Evolutionary conservation across 2,888 invertebrate species (phyloP).

Genomic region (Polyommatus icarus): DNA sequence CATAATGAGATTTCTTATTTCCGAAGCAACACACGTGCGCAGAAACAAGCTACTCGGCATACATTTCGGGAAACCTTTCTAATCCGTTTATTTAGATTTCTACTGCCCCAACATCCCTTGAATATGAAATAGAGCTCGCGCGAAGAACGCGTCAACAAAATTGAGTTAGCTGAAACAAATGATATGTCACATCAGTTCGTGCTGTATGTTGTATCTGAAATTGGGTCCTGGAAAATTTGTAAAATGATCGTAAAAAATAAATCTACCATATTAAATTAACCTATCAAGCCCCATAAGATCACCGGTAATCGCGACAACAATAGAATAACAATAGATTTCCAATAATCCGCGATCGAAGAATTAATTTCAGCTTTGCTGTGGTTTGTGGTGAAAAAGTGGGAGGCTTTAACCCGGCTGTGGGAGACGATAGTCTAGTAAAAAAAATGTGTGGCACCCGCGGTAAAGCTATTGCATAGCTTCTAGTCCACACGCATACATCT

Average conservation of each 20-base stretch:
- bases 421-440: too few relatives aligned
- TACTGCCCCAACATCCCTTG: conserved; percentile 39
- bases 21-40: conserved; percentile 43
- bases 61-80: conserved; percentile 43
- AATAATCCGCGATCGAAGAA: too few relatives aligned
- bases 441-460: too few relatives aligned
- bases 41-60: conserved; percentile 43
- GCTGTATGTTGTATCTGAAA: neutral
- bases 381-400: neutral
- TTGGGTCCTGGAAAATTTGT: neutral
- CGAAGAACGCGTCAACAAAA: conserved; percentile 36
- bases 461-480: too few relatives aligned
- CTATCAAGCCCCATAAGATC: too few relatives aligned
- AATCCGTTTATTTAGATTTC: conserved; percentile 48
- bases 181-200: conserved; percentile 12
- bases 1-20: conserved; percentile 43
- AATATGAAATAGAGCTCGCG: conserved; percentile 42
- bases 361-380: neutral
- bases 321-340: too few relatives aligned
- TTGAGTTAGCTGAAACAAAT: conserved; percentile 35
- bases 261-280: too few relatives aligned
- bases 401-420: too few relatives aligned
- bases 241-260: neutral
- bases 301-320: too few relatives aligned
- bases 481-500: too few relatives aligned